phyloP scores from a whole-genome alignment of 1,140 invertebrate species.

The Reticulitermes speratus region DNA sequence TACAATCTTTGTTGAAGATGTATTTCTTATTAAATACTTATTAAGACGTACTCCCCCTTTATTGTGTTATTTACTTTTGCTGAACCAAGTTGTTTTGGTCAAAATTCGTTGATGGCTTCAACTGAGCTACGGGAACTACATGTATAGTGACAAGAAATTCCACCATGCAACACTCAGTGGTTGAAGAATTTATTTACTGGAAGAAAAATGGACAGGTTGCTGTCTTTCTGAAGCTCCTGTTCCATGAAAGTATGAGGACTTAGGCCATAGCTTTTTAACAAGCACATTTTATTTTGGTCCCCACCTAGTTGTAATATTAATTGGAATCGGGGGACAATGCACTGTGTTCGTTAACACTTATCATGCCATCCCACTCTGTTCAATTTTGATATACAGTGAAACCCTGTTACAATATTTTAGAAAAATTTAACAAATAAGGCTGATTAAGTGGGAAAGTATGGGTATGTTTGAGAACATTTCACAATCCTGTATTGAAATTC shows the following conservation, averaged over 20 bases:
- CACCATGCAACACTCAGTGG: neutral
- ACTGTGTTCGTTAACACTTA: no score
- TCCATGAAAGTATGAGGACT: neutral
- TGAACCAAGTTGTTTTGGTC: neutral
- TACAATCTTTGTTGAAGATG: conserved; percentile 8
- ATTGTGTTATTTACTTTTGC: neutral
- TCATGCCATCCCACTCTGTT: no score
- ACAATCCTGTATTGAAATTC: no score
- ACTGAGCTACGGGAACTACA: neutral
- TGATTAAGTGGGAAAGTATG: no score
- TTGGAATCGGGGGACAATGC: no score
- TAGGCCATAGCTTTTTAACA: neutral
- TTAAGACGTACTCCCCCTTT: conserved; percentile 15
- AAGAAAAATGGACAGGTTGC: neutral
- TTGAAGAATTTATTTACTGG: neutral
- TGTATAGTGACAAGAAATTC: conserved; percentile 1
- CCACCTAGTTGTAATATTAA: no score
- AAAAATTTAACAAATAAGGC: no score
- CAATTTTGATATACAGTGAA: no score
- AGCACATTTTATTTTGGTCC: no score
- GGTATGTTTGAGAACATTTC: no score
- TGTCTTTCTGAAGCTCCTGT: neutral
- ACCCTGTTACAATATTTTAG: no score
- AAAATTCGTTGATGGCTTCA: conserved; percentile 4
- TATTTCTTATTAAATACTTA: conserved; percentile 18